Conservation (phyloP, 30 jellyfish, hydroid and myxozoan species). For the Hydra vulgaris region DNA sequence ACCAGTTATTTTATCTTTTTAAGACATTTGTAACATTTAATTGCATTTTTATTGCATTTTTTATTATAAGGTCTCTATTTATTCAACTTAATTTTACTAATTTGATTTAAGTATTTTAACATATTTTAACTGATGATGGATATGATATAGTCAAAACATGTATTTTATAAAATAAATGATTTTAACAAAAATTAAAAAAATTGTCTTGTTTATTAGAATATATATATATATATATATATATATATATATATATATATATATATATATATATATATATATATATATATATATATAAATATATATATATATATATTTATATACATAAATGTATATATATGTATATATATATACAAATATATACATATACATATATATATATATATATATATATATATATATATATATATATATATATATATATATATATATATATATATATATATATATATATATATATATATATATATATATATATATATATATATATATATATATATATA, state of each 20-base stretch:
- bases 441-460: conserved; percentile 1
- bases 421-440: conserved; percentile 1
- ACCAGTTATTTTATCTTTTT: too few relatives aligned
- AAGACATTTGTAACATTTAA: too few relatives aligned
- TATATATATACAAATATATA: background rate
- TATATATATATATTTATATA: background rate
- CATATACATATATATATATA: background rate
- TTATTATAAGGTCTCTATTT: too few relatives aligned
- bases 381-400: background rate
- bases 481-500: background rate
- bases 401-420: background rate
- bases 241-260: conserved; percentile 1
- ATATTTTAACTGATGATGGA: too few relatives aligned
- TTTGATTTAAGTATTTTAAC: too few relatives aligned
- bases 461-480: background rate
- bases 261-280: conserved; percentile 1
- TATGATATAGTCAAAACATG: too few relatives aligned
- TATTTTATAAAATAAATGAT: too few relatives aligned
- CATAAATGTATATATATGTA: background rate
- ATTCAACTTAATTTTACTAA: too few relatives aligned
- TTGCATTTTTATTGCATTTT: too few relatives aligned
- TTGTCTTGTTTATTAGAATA: too few relatives aligned
- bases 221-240: conserved; percentile 1
- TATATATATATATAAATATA: background rate
- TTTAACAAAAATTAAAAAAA: too few relatives aligned